Conservation (phyloP, 2,113 vertebrate species). For the Aspiorhynchus laticeps region DNA sequence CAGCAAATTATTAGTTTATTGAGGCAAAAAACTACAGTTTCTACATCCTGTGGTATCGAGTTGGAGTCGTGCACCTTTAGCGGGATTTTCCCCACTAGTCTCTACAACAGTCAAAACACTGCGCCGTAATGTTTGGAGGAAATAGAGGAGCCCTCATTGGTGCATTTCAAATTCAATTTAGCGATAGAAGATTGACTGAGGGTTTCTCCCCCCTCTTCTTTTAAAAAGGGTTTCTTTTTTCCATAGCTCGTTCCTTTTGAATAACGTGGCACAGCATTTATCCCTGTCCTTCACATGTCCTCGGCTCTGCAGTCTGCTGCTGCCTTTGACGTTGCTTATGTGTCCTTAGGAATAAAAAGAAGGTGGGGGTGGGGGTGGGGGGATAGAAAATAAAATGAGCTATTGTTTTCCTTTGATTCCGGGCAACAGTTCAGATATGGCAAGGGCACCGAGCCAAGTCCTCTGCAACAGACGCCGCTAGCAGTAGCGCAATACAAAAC, state of each 20-base stretch:
- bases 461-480: constrained; percentile 53
- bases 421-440: constrained; percentile 65
- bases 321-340: constrained; percentile 53
- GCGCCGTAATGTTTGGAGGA: constrained; percentile 63
- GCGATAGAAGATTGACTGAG: constrained; percentile 58
- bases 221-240: constrained; percentile 44
- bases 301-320: constrained; percentile 54
- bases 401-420: constrained; percentile 67
- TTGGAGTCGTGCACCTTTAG: constrained; percentile 64
- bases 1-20: no score
- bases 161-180: constrained; percentile 61
- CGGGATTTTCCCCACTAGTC: constrained; percentile 63
- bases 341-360: constrained; percentile 61
- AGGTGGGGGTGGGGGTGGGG: constrained; percentile 53
- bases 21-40: no score
- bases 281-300: constrained; percentile 69
- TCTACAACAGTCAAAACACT: constrained; percentile 52
- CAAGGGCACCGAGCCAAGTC: constrained; percentile 61
- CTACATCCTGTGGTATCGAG: constrained; percentile 19
- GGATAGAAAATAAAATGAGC: constrained; percentile 21
- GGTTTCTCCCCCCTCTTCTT: constrained; percentile 62
- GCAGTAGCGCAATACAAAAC: constrained; percentile 52
- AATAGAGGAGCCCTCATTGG: constrained; percentile 45
- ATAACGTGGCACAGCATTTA: constrained; percentile 54
- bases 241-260: constrained; percentile 59